Evolutionary conservation across 2,888 invertebrate species (phyloP), one percentile per base, ranked within the genome.

Genomic region (Parelbella ahira): DNA sequence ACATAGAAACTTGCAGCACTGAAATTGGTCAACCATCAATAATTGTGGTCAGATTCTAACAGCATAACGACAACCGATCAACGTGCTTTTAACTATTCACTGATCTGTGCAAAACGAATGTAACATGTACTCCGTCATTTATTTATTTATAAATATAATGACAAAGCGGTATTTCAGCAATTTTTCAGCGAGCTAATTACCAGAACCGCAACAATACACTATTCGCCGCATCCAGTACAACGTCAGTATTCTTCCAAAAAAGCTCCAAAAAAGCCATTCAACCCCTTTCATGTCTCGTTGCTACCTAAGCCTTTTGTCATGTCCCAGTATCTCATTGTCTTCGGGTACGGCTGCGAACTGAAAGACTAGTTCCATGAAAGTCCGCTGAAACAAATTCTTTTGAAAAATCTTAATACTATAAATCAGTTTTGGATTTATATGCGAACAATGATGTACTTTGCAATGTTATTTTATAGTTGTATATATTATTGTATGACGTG

Each of bases 241-340:
- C 32, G 32, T n/a, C 39, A 39, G 39, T 32, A 33, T 41, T 41
- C 32, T 41, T 41, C 33, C 25, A 41, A 41, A 36, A 41, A 41
- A n/a, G 41, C 33, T 12, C 41, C 41, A 33, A 41, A 41, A 41
- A 41, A 41, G 33, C 41, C 41, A 41, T 41, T 41, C 41, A 41
- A 19, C 37, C 37, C 37, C 27, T 37, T 41, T 41, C 41, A 41
- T 15, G 41, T 41, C 33, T 33, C 41, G 41, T 30, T 28, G 33
- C n/a, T 32, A 32, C 41, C 41, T 41, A 41, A 41, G 41, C 41
- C 33, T 41, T 39, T 41, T 41, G 41, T 41, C 41, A 41, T 33
- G 11, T 38, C 15, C 27, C 41, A 33, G 41, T 33, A 33, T 33
- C 33, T 27, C 27, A 27, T 41, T 41, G 41, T 41, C 27, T 20